Conservation (phyloP, 1,140 invertebrate genomes). For the Dermatophagoides farinae region DNA sequence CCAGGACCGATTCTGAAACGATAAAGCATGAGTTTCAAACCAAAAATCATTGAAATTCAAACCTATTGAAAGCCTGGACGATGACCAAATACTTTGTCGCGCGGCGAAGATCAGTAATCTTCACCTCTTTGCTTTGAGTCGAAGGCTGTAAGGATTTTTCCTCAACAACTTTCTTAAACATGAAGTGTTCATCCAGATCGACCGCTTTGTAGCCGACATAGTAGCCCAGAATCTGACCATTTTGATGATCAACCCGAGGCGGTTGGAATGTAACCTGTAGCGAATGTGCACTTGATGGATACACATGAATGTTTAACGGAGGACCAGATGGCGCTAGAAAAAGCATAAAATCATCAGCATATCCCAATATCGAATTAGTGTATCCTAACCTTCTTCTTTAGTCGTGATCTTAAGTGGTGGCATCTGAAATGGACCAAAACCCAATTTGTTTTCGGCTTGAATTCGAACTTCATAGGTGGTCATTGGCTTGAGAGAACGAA, state of each 20-base stretch:
- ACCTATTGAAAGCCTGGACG: conserved; percentile 30
- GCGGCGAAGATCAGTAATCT: conserved; percentile 18
- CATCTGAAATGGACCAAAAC: conserved; percentile 59
- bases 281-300: conserved; percentile 15
- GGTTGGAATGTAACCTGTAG: conserved; percentile 29
- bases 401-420: conserved; percentile 53
- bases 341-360: too few species aligned
- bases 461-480: conserved; percentile 73
- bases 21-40: too few species aligned
- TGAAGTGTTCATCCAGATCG: conserved; percentile 22
- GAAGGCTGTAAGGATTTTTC: background rate
- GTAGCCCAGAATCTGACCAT: conserved; percentile 76
- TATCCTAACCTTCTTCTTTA: conserved; percentile 39
- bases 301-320: conserved; percentile 15
- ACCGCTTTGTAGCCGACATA: conserved; percentile 58
- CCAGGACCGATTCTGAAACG: conserved; percentile 34
- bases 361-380: too few species aligned
- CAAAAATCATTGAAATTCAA: too few species aligned
- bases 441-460: conserved; percentile 44
- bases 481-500: conserved; percentile 53
- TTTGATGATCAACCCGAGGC: conserved; percentile 61
- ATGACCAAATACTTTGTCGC: conserved; percentile 30
- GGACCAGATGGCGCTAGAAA: conserved; percentile 15
- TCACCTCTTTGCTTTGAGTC: conserved; percentile 14
- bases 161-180: conserved; percentile 23